phyloP scores from a whole-genome alignment of 2,888 invertebrate species.

The Thymelicus sylvestris region DNA sequence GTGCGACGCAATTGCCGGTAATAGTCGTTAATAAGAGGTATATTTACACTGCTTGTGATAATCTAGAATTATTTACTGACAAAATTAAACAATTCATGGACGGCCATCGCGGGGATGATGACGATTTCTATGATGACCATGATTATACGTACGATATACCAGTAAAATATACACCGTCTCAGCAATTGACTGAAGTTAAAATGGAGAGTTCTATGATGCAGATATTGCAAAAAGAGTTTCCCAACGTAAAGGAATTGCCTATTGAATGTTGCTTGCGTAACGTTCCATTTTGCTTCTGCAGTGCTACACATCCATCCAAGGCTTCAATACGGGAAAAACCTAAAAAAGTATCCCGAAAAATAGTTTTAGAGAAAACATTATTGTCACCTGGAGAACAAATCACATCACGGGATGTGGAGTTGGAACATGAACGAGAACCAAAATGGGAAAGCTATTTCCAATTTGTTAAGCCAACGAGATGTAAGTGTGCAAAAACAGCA shows the following conservation, averaged over 20 bases:
- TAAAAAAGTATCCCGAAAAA: conserved; percentile 34
- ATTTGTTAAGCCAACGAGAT: conserved; percentile 57
- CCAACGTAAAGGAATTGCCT: conserved; percentile 56
- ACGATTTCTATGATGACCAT: conserved; percentile 59
- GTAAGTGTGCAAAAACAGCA: conserved; percentile 60
- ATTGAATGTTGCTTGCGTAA: conserved; percentile 58
- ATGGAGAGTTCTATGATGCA: conserved; percentile 71
- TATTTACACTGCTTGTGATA: conserved; percentile 73
- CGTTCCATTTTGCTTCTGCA: conserved; percentile 62
- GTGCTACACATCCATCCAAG: conserved; percentile 47
- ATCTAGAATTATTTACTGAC: conserved; percentile 62
- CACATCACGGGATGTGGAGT: conserved; percentile 51
- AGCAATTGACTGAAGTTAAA: conserved; percentile 58
- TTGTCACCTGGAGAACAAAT: conserved; percentile 52
- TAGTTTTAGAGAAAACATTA: neutral
- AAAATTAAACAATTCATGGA: conserved; percentile 62
- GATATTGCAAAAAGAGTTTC: conserved; percentile 65
- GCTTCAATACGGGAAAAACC: conserved; percentile 23
- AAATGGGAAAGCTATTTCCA: conserved; percentile 67
- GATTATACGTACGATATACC: conserved; percentile 61
- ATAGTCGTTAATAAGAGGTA: conserved; percentile 69
- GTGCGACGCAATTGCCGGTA: conserved; percentile 66
- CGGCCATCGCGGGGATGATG: conserved; percentile 57
- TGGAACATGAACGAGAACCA: conserved; percentile 64
- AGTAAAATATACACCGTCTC: conserved; percentile 55